These are phyloP conservation scores for Arion vulgaris DNA, from an alignment of 1,140 invertebrate genomes.

Conservation along the genomic window DNA sequence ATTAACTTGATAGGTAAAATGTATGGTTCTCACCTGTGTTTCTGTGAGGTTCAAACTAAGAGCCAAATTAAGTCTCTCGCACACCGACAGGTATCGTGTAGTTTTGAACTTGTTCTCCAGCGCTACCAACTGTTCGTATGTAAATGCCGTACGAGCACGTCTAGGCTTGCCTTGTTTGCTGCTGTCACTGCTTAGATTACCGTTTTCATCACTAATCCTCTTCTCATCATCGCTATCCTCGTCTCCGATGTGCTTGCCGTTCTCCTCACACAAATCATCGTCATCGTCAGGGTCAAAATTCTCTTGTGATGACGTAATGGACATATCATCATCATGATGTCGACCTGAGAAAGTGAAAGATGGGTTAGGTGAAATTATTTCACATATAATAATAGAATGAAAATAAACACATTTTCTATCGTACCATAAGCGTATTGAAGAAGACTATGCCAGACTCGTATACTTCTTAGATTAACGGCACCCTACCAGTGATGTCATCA, in stretches of 20 bases:
- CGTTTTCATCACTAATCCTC: conserved; percentile 38
- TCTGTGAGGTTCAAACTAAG: conserved; percentile 95
- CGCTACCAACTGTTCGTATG: conserved; percentile 97
- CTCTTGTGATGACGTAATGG: conserved; percentile 37
- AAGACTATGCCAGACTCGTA: too few relatives aligned
- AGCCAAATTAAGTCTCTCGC: conserved; percentile 96
- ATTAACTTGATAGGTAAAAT: too few relatives aligned
- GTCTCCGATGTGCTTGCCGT: conserved; percentile 46
- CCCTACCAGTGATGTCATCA: too few relatives aligned
- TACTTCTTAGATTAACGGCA: too few relatives aligned
- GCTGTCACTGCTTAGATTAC: conserved; percentile 54
- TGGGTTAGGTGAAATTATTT: too few relatives aligned
- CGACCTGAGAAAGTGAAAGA: neutral
- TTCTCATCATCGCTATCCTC: conserved; percentile 45
- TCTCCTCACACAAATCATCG: conserved; percentile 40
- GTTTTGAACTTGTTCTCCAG: conserved; percentile 99
- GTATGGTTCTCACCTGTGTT: conserved; percentile 86
- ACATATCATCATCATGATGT: conserved; percentile 20
- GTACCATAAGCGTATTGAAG: too few relatives aligned
- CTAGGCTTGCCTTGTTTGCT: conserved; percentile 83
- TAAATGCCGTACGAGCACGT: conserved; percentile 96
- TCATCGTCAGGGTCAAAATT: conserved; percentile 47
- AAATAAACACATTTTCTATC: too few relatives aligned
- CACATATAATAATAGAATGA: too few relatives aligned
- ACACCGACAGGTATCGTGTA: conserved; percentile 96